Evolutionary conservation across 2,797 vertebrate genomes (phyloP).

Genomic region (Bovichtus variegatus): DNA sequence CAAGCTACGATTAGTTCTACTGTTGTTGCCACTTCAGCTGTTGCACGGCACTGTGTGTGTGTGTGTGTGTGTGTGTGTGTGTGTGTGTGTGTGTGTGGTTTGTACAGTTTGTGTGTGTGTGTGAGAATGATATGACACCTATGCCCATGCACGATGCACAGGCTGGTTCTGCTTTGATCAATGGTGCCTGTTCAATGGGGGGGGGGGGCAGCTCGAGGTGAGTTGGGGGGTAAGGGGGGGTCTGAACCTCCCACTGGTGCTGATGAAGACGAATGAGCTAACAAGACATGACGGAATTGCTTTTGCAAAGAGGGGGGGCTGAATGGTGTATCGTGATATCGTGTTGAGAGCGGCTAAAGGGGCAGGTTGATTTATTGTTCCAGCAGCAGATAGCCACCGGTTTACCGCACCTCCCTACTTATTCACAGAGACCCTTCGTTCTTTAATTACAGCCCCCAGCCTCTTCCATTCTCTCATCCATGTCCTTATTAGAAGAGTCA

Average conservation of each 20-base stretch:
- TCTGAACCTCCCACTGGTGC: constrained; percentile 75
- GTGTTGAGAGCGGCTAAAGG: constrained; percentile 68
- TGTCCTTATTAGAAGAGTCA: constrained; percentile 72
- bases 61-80: constrained; percentile 20
- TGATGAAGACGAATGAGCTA: constrained; percentile 86
- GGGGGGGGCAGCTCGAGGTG: constrained; percentile 38
- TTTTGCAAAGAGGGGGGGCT: constrained; percentile 72
- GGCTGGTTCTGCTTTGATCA: constrained; percentile 75
- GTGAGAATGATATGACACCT: constrained; percentile 46
- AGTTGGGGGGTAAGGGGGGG: constrained; percentile 28
- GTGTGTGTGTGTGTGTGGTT: constrained; percentile 28
- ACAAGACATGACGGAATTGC: constrained; percentile 85
- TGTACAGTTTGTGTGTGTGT: background rate
- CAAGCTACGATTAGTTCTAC: constrained; percentile 58
- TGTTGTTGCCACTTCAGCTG: constrained; percentile 44
- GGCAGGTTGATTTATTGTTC: constrained; percentile 82
- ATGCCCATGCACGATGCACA: constrained; percentile 59
- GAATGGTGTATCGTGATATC: constrained; percentile 68
- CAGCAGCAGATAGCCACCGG: constrained; percentile 62
- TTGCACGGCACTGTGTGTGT: constrained; percentile 2
- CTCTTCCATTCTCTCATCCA: constrained; percentile 64
- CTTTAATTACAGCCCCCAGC: constrained; percentile 81
- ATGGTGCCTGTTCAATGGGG: constrained; percentile 67
- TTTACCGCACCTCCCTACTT: constrained; percentile 66
- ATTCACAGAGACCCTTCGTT: constrained; percentile 69